phyloP scores from a whole-genome alignment of 2,888 invertebrate species.

The Pachycephus smyrnensis region DNA sequence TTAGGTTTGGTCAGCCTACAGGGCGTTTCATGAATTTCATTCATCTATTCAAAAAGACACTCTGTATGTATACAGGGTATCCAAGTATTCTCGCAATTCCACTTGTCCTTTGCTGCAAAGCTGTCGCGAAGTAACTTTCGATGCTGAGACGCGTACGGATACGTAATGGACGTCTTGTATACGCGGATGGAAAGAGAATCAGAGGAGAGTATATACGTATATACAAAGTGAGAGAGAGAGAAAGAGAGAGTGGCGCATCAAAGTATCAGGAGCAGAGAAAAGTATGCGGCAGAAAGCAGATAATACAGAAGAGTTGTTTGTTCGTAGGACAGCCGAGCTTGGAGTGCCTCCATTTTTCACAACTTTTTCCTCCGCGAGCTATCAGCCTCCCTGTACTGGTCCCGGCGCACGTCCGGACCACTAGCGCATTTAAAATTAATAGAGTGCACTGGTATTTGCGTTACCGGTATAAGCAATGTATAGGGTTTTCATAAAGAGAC shows the following conservation, averaged over 20 bases:
- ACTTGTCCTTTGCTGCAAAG: not conserved
- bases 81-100: not conserved
- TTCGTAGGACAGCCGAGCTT: constrained; percentile 21
- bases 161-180: not conserved
- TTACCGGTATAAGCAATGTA: constrained; percentile 3
- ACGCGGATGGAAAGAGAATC: not conserved
- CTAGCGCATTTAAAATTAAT: constrained; percentile 33
- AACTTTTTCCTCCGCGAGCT: constrained; percentile 27
- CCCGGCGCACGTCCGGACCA: constrained; percentile 20
- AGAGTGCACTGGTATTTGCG: constrained; percentile 4
- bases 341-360: constrained; percentile 32
- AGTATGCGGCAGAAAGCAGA: not conserved
- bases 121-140: not conserved
- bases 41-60: too few relatives aligned
- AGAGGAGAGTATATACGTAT: not conserved
- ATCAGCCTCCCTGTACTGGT: constrained; percentile 16
- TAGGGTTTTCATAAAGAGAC: constrained; percentile 7
- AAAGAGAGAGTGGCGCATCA: not conserved
- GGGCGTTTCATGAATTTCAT: too few relatives aligned
- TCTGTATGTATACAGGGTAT: not conserved
- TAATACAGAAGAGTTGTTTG: constrained; percentile 23
- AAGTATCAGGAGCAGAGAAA: not conserved
- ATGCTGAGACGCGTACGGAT: not conserved
- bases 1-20: not conserved
- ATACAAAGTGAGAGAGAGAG: not conserved